These are phyloP conservation scores for Anomalospiza imberbis DNA, from an alignment of 2,797 vertebrate genomes.

Conservation along the genomic window DNA sequence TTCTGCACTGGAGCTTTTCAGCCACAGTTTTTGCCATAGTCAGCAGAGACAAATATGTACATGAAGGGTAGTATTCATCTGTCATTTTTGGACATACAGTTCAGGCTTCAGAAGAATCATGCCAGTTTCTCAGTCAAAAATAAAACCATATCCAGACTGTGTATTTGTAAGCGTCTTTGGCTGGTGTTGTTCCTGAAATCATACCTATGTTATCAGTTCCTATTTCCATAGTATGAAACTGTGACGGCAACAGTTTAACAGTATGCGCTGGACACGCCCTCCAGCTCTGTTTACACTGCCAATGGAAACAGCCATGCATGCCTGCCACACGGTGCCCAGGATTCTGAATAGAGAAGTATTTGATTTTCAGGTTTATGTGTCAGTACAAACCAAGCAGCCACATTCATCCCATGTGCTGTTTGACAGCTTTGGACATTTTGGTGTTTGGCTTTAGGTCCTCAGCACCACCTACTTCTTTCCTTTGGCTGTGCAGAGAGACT, in stretches of 20 bases:
- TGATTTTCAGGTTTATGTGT: neutral
- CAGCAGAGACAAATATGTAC: neutral
- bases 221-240: neutral
- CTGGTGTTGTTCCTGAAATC: neutral
- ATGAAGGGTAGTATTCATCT: neutral
- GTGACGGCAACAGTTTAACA: neutral
- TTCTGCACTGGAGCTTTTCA: neutral
- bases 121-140: neutral
- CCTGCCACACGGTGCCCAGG: neutral
- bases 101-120: neutral
- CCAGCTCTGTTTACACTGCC: neutral
- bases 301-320: accelerated
- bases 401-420: neutral
- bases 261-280: neutral
- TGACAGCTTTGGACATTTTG: neutral
- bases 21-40: neutral
- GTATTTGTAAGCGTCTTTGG: neutral
- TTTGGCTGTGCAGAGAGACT: neutral
- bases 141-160: neutral
- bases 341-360: neutral
- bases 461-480: neutral
- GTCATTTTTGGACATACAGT: neutral
- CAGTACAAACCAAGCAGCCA: neutral
- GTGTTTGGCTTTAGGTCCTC: neutral
- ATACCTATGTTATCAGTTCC: neutral